Evolutionary conservation across 2,888 invertebrate species (phyloP), one percentile per base, ranked within the genome.

Genomic region (Lepetodrilus schrolli): DNA sequence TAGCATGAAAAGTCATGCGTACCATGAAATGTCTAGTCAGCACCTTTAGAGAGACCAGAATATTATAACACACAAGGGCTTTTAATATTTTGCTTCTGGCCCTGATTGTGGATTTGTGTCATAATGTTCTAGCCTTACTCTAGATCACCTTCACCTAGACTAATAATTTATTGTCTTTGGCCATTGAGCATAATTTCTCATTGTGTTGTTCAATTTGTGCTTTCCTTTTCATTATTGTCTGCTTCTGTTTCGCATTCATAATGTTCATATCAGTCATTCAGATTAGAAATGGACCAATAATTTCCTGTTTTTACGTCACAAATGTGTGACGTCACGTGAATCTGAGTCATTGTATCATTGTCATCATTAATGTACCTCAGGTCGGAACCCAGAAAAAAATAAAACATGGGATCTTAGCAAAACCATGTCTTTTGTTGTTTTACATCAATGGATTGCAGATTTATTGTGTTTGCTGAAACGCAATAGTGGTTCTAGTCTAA

Each of bases 351-450:
- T 74, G 74, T 72, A 74, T 47, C 51, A 50, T 51, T 51, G 70
- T 65, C 72, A 71, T 72, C 74, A 66, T 72, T 66, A 65, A 49
- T 74, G 74, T 74, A 74, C 74, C 74, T 74, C 74, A 74, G 74
- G 74, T 74, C 70, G 71, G 66, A 72, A 74, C 66, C 72, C 74
- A 71, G 72, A 48, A 68, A 74, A 74, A 66, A 66, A 71, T n/a
- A 58, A 74, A 70, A 72, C 66, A 74, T 38, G 71, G 71, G 71
- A 72, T 72, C 58, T 58, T 58, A 58, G 58, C 26, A 58, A 58
- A 30, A 58, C 26, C 10, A 1, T 13, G 4, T 1, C 7, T 4
- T 1, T 34, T 58, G 26, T 10, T 58, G 58, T 30, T 58, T 58
- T 58, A n/a, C n/a, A n/a, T n/a, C n/a, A n/a, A n/a, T n/a, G n/a